Conservation (phyloP, 1,140 invertebrate species). For the Habropoda laboriosa region DNA sequence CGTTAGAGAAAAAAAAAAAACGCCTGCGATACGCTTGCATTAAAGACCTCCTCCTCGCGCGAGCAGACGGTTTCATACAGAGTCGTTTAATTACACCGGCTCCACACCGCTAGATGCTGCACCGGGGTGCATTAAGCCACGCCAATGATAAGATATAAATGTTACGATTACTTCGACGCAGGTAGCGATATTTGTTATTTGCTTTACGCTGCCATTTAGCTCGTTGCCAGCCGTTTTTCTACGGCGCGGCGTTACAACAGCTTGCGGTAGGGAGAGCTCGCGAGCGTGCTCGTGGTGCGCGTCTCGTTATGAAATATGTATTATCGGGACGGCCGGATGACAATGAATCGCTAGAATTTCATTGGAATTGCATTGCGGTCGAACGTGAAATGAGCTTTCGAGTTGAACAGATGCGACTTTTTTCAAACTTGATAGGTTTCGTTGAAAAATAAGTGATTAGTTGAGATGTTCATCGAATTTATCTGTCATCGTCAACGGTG, state of each 20-base stretch:
- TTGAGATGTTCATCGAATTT: too few relatives aligned
- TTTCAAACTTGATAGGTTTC: neutral
- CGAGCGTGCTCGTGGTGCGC: neutral
- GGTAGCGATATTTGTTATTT: constrained; percentile 12
- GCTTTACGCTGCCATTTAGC: constrained; percentile 3
- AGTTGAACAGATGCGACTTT: neutral
- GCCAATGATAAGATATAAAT: constrained; percentile 44
- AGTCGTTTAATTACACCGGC: constrained; percentile 26
- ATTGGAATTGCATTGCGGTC: neutral
- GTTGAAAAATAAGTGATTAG: too few relatives aligned
- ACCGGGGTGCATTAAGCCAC: neutral
- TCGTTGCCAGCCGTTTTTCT: neutral
- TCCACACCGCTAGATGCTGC: neutral
- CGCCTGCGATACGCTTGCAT: neutral
- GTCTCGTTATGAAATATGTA: constrained; percentile 17
- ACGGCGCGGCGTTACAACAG: neutral
- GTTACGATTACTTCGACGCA: constrained; percentile 15
- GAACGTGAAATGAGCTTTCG: neutral
- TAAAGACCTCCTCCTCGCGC: neutral
- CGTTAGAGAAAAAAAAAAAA: neutral
- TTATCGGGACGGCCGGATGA: neutral
- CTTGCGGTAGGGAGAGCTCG: neutral
- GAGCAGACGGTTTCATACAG: neutral
- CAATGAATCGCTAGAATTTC: neutral
- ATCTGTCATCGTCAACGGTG: too few relatives aligned